Percentiles rank a stretch among this genome's conserved stretches.
These are phyloP conservation scores for Cossypha niveicapilla DNA, from an alignment of 2,797 vertebrate species.

Conservation along the genomic window DNA sequence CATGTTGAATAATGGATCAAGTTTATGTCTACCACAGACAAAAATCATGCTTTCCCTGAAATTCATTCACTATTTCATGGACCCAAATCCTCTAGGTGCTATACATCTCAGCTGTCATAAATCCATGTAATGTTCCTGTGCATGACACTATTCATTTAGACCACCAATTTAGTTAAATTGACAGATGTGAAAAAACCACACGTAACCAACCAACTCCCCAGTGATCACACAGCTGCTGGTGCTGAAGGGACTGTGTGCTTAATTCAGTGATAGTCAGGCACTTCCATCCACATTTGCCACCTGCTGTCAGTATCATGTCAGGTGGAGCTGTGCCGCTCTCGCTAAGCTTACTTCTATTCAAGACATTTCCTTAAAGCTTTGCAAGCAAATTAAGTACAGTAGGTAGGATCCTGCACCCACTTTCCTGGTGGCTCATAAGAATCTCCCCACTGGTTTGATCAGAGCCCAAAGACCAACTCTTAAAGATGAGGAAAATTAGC, in stretches of 20 bases:
- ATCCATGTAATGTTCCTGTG: slow-evolving; percentile 67
- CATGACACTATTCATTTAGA: slow-evolving; percentile 72
- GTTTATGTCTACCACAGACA: slow-evolving; percentile 44
- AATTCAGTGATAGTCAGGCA: background rate
- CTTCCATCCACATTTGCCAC: slow-evolving; percentile 54
- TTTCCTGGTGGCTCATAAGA: background rate
- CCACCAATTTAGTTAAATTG: slow-evolving; percentile 73
- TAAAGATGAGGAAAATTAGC: background rate
- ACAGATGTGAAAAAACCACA: slow-evolving; percentile 69
- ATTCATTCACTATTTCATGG: slow-evolving; percentile 54
- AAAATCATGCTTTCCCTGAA: slow-evolving; percentile 68
- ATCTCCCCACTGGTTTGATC: background rate
- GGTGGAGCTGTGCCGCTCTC: background rate
- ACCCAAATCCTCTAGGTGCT: slow-evolving; percentile 59
- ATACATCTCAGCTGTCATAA: slow-evolving; percentile 66
- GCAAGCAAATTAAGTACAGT: background rate
- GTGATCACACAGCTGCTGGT: slow-evolving; percentile 68
- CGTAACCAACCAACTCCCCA: slow-evolving; percentile 68
- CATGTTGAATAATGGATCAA: slow-evolving; percentile 52
- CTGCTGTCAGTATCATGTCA: slow-evolving; percentile 38
- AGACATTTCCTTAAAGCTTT: background rate
- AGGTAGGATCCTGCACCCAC: background rate
- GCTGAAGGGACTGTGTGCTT: slow-evolving; percentile 48
- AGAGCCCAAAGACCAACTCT: background rate
- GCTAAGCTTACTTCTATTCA: background rate